Evolutionary conservation across 35 echinoderm and acorn worm genomes (phyloP).

Genomic region (Apostichopus parvimensis): DNA sequence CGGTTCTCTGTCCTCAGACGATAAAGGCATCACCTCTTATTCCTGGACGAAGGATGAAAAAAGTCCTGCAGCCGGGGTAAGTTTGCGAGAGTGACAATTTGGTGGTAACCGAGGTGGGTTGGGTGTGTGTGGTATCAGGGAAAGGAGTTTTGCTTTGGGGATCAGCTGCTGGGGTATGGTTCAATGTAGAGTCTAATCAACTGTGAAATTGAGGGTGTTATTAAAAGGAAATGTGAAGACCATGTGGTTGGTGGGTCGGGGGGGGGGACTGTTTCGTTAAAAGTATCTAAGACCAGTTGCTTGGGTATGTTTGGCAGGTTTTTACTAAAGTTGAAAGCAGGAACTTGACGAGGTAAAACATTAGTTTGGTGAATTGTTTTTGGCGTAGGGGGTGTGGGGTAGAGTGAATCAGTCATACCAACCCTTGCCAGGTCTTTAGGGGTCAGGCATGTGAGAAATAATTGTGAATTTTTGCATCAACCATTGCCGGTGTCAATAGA

Average conservation of each 20-base stretch:
- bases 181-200: too few species aligned
- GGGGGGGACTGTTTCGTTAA: too few species aligned
- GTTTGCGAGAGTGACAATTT: background rate
- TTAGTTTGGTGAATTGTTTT: too few species aligned
- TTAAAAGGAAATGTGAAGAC: too few species aligned
- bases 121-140: background rate
- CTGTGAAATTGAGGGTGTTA: background rate
- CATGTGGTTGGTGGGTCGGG: background rate
- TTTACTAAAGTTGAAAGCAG: too few species aligned
- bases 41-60: conserved; percentile 66
- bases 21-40: conserved; percentile 82
- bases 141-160: background rate
- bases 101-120: background rate
- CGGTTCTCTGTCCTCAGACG: conserved; percentile 76
- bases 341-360: too few species aligned
- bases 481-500: background rate
- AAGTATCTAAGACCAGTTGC: too few species aligned
- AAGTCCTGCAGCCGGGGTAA: conserved; percentile 92
- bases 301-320: too few species aligned
- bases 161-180: too few species aligned
- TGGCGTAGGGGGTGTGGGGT: too few species aligned
- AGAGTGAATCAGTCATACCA: too few species aligned
- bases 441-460: background rate
- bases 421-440: background rate
- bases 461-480: background rate